Evolutionary conservation across 2,113 vertebrate genomes (phyloP).

Genomic region (Coturnix japonica): DNA sequence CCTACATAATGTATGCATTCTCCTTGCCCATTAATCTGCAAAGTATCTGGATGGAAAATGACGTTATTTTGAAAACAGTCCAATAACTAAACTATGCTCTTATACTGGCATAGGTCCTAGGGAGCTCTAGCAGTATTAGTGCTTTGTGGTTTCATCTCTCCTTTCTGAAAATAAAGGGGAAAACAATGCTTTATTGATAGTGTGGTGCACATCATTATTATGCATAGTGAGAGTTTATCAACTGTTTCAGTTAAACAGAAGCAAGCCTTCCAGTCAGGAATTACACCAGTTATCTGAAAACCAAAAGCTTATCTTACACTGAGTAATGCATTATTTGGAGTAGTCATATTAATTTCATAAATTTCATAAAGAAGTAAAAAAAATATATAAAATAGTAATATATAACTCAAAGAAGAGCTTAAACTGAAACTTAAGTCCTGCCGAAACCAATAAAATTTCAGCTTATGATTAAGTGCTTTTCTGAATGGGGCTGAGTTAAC

Average conservation of each 20-base stretch:
- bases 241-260: not conserved
- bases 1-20: not conserved
- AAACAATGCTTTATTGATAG: not conserved
- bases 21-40: not conserved
- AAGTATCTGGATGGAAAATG: not conserved
- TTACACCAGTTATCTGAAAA: not conserved
- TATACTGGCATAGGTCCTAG: not conserved
- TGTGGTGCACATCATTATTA: not conserved
- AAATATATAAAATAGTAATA: conserved; percentile 1
- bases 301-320: not conserved
- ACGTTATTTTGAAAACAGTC: not conserved
- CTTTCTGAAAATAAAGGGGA: not conserved
- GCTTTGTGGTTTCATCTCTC: not conserved
- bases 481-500: not conserved
- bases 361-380: not conserved
- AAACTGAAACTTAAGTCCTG: not conserved
- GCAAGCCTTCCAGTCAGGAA: not conserved
- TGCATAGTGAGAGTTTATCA: not conserved
- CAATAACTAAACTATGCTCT: not conserved
- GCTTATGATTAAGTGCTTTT: not conserved
- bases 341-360: not conserved
- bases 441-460: conserved; percentile 40
- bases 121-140: not conserved
- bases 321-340: not conserved
- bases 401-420: conserved; percentile 4